These are phyloP conservation scores for Sebastiscus albofasciatus DNA, from an alignment of 2,797 vertebrate genomes.

Conservation along the genomic window DNA sequence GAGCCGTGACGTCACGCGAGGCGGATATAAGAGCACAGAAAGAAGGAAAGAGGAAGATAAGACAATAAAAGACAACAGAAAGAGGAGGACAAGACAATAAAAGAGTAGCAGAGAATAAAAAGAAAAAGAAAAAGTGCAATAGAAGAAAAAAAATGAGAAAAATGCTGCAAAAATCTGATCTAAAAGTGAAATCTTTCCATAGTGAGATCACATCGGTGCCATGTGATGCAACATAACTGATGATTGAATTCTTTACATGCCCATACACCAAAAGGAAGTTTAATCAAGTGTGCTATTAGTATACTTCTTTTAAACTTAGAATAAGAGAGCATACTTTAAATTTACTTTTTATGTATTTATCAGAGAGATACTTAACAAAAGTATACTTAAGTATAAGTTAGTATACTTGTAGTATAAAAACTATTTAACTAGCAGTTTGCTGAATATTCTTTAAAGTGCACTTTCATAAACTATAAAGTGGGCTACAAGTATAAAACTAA, in stretches of 20 bases:
- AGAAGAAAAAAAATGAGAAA: neutral
- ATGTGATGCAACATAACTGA: neutral
- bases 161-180: neutral
- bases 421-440: too few species aligned
- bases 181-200: neutral
- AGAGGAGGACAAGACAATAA: neutral
- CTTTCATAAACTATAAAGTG: too few species aligned
- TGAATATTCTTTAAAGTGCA: too few species aligned
- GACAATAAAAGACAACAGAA: neutral
- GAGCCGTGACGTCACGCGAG: slow-evolving; percentile 77
- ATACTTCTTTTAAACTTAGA: too few species aligned
- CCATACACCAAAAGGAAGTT: too few species aligned
- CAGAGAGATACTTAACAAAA: too few species aligned
- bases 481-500: too few species aligned
- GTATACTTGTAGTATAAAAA: too few species aligned
- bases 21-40: slow-evolving; percentile 35
- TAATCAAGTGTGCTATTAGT: too few species aligned
- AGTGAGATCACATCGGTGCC: neutral
- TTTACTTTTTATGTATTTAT: too few species aligned
- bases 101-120: neutral
- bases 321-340: too few species aligned
- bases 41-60: neutral
- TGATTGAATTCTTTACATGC: neutral
- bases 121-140: neutral
- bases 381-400: too few species aligned